These are phyloP conservation scores for Oryzias sinensis DNA, from an alignment of 2,797 vertebrate species.

Conservation along the genomic window DNA sequence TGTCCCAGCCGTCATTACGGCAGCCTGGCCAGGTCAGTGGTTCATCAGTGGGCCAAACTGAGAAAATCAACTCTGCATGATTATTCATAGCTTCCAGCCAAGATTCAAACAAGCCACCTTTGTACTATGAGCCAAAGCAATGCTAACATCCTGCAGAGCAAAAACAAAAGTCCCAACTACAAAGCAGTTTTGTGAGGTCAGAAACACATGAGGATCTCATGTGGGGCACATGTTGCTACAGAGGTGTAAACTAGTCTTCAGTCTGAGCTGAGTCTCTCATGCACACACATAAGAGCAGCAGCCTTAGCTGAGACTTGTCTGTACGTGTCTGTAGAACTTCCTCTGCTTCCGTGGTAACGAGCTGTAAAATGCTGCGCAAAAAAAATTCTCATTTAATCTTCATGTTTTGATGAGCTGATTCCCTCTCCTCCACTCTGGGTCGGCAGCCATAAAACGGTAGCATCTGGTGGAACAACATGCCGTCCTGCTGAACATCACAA, in stretches of 20 bases:
- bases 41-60: too few species aligned
- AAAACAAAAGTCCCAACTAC: too few species aligned
- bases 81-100: too few species aligned
- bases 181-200: too few species aligned
- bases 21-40: too few species aligned
- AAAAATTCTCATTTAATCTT: conserved; percentile 40
- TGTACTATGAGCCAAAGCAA: too few species aligned
- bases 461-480: conserved; percentile 2
- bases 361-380: conserved; percentile 33
- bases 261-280: neutral
- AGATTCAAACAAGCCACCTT: too few species aligned
- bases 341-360: conserved; percentile 23
- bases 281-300: neutral
- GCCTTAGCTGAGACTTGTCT: neutral
- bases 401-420: conserved; percentile 15
- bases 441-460: conserved; percentile 7
- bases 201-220: neutral
- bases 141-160: too few species aligned
- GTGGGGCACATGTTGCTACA: neutral
- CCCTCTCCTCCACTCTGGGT: conserved; percentile 14
- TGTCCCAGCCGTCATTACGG: too few species aligned
- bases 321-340: conserved; percentile 8
- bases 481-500: neutral
- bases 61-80: too few species aligned
- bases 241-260: neutral